Evolutionary conservation across 2,888 invertebrate genomes (phyloP).

Genomic region (Catocala sponsa): DNA sequence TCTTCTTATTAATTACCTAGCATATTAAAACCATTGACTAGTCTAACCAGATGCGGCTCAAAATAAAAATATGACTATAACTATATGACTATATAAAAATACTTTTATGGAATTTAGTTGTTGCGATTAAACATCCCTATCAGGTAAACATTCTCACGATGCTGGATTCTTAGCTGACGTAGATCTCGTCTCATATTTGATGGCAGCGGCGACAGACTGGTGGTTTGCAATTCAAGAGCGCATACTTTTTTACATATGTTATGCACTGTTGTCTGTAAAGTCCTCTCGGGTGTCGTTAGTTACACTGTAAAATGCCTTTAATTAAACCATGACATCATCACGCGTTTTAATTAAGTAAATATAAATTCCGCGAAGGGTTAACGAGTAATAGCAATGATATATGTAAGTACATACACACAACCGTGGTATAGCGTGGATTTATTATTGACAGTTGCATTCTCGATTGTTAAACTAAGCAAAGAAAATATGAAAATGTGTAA

Average conservation of each 20-base stretch:
- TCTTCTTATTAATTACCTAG: too few species aligned
- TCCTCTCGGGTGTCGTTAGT: slow-evolving; percentile 49
- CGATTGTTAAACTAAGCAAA: too few species aligned
- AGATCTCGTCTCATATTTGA: slow-evolving; percentile 40
- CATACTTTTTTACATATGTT: slow-evolving; percentile 41
- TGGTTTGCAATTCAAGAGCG: slow-evolving; percentile 44
- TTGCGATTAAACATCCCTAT: slow-evolving; percentile 5
- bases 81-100: too few species aligned
- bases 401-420: background rate
- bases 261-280: background rate
- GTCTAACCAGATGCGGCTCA: too few species aligned
- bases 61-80: too few species aligned
- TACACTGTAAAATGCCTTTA: slow-evolving; percentile 57
- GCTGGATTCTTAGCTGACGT: slow-evolving; percentile 31
- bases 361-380: slow-evolving; percentile 27
- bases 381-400: background rate
- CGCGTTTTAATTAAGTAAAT: slow-evolving; percentile 23
- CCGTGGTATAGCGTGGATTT: too few species aligned
- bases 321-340: slow-evolving; percentile 67
- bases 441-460: too few species aligned
- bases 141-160: slow-evolving; percentile 62
- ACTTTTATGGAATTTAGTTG: background rate
- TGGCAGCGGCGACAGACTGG: slow-evolving; percentile 21
- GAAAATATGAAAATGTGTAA: too few species aligned
- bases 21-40: too few species aligned